Conservation (phyloP, 2,113 vertebrate genomes). For the Platanista minor region DNA sequence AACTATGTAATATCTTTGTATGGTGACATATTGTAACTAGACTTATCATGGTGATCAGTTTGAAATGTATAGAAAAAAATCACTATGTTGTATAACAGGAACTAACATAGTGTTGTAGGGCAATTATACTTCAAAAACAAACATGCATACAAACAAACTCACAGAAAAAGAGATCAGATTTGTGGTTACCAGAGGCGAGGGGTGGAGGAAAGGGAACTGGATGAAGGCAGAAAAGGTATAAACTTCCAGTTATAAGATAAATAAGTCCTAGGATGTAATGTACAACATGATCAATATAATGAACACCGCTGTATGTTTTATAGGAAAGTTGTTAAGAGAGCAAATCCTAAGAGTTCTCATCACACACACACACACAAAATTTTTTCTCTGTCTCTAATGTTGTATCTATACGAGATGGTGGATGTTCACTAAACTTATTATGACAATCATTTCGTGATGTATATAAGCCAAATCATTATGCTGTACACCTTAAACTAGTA, state of each 20-base stretch:
- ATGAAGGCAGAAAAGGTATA: not conserved
- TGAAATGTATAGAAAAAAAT: not conserved
- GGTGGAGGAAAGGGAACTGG: not conserved
- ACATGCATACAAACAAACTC: not conserved
- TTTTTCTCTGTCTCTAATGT: not conserved
- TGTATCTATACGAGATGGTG: not conserved
- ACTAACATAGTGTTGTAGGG: not conserved
- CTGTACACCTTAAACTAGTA: too few species aligned
- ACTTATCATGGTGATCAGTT: not conserved
- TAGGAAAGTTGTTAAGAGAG: not conserved
- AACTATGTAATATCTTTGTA: not conserved
- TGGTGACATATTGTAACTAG: not conserved
- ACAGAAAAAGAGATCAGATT: not conserved
- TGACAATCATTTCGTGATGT: not conserved
- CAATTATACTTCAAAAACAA: not conserved
- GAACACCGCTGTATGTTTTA: not conserved
- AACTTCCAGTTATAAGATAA: not conserved
- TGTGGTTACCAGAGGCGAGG: not conserved
- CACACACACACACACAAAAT: not conserved
- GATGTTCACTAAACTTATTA: not conserved
- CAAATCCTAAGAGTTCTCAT: not conserved
- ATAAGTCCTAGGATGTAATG: not conserved
- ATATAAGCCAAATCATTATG: too few species aligned
- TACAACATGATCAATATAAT: not conserved
- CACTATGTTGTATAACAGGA: not conserved